These are phyloP conservation scores for Phalacrocorax aristotelis DNA, from an alignment of 2,113 vertebrate species.

Conservation along the genomic window DNA sequence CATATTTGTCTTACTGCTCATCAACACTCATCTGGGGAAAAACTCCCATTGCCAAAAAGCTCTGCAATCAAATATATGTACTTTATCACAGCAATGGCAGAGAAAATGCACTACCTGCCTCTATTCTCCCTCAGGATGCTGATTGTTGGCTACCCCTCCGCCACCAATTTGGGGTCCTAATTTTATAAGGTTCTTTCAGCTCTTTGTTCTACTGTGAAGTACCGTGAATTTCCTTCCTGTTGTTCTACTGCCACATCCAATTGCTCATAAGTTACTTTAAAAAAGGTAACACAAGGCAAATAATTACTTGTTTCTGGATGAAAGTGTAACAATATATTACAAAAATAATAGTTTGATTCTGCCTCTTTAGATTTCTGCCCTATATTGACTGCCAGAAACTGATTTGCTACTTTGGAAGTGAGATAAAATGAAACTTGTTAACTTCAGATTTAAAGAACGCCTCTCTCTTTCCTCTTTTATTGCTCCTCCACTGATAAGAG, in stretches of 20 bases:
- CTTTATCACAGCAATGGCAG: conserved; percentile 21
- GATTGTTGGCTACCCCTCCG: conserved; percentile 28
- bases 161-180: not conserved
- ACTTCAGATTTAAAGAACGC: not conserved
- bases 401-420: not conserved
- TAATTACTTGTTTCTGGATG: not conserved
- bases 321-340: not conserved
- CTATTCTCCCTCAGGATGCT: conserved; percentile 5
- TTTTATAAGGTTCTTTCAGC: conserved; percentile 24
- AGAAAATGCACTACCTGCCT: conserved; percentile 43
- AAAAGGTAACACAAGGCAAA: not conserved
- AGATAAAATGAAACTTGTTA: conserved; percentile 19
- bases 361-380: not conserved
- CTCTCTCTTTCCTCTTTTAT: not conserved
- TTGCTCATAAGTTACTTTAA: not conserved
- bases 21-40: conserved; percentile 18
- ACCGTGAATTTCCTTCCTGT: not conserved
- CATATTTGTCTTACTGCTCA: conserved; percentile 48
- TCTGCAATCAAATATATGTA: conserved; percentile 52
- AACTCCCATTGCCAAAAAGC: conserved; percentile 34
- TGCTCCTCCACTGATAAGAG: not conserved
- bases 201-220: conserved; percentile 31
- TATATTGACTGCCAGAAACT: not conserved
- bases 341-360: not conserved
- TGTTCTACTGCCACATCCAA: not conserved